These are phyloP conservation scores for Schizopygopsis malacanthus DNA, from an alignment of 2,797 vertebrate species.

Conservation along the genomic window DNA sequence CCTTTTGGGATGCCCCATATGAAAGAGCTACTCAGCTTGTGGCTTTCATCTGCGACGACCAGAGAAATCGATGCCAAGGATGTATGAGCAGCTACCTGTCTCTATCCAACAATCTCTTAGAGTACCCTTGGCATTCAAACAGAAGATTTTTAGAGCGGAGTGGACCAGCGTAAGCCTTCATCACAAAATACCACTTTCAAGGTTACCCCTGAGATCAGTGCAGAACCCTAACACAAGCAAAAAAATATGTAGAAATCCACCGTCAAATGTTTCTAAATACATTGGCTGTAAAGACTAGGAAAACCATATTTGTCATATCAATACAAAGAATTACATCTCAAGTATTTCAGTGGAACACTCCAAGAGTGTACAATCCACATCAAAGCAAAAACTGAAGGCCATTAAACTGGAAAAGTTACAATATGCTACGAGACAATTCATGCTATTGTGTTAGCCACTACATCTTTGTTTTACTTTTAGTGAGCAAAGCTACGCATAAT, in stretches of 20 bases:
- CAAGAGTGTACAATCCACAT: background rate
- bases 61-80: constrained; percentile 76
- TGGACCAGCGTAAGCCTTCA: constrained; percentile 20
- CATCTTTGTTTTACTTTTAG: background rate
- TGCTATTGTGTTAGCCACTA: constrained; percentile 5
- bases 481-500: constrained; percentile 19
- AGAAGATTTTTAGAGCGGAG: constrained; percentile 4
- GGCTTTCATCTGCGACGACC: constrained; percentile 78
- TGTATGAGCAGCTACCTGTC: constrained; percentile 71
- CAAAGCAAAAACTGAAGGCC: constrained; percentile 18
- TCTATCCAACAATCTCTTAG: constrained; percentile 51
- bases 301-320: constrained; percentile 45
- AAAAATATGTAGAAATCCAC: background rate
- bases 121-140: constrained; percentile 41
- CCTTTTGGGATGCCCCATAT: constrained; percentile 77
- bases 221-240: background rate
- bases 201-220: constrained; percentile 13
- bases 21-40: constrained; percentile 76
- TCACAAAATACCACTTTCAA: constrained; percentile 41
- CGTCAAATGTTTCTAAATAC: background rate
- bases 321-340: constrained; percentile 44
- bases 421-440: background rate
- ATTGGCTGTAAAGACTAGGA: constrained; percentile 35
- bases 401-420: background rate
- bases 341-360: constrained; percentile 27